These are phyloP conservation scores for Caenorhabditis briggsae DNA, from an alignment of 1,140 invertebrate species.

Conservation along the genomic window DNA sequence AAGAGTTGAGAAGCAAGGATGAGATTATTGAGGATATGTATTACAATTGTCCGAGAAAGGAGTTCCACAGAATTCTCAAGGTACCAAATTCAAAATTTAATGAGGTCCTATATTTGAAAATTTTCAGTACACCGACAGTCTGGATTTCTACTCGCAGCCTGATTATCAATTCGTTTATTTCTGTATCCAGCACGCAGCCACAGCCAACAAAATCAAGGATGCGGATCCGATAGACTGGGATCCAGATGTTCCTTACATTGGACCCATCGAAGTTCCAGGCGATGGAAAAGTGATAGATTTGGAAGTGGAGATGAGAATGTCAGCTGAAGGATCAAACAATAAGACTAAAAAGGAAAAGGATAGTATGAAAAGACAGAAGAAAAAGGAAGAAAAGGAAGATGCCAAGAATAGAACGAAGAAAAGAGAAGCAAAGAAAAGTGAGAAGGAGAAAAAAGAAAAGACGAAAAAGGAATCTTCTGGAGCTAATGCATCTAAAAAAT, in stretches of 20 bases:
- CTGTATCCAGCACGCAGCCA: slow-evolving; percentile 55
- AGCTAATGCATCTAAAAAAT: too few species aligned
- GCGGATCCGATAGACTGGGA: slow-evolving; percentile 63
- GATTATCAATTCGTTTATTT: slow-evolving; percentile 61
- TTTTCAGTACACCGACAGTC: slow-evolving; percentile 49
- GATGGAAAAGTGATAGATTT: slow-evolving; percentile 27
- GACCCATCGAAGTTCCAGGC: slow-evolving; percentile 4
- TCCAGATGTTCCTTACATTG: background rate
- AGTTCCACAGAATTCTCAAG: slow-evolving; percentile 52
- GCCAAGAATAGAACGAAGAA: background rate
- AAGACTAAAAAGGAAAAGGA: background rate
- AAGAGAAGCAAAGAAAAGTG: background rate
- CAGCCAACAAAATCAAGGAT: slow-evolving; percentile 9
- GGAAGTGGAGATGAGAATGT: background rate
- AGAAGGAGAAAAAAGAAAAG: background rate
- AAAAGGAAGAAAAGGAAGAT: background rate
- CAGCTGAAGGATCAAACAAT: background rate
- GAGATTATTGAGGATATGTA: slow-evolving; percentile 52
- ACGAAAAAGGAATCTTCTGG: background rate
- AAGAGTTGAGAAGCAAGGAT: slow-evolving; percentile 47
- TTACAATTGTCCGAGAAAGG: slow-evolving; percentile 2
- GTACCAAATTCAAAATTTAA: background rate
- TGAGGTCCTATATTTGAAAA: background rate
- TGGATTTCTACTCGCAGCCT: slow-evolving; percentile 53
- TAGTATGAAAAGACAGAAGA: background rate